Conservation (phyloP, 2,113 vertebrate species). For the Campylomormyrus numenius region DNA sequence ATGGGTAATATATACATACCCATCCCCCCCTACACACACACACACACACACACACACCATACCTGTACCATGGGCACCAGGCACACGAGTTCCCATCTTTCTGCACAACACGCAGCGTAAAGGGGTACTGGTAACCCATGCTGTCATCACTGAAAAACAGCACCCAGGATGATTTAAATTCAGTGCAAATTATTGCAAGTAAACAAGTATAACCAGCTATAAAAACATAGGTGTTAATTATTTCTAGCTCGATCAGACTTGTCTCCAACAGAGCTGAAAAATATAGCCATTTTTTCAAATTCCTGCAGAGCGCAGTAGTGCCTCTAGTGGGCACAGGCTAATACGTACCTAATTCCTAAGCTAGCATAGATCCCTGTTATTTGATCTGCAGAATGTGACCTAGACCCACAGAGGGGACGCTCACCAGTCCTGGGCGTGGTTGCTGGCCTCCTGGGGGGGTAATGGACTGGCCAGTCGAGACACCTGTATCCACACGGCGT, state of each 20-base stretch:
- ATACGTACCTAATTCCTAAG: background rate
- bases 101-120: slow-evolving; percentile 87
- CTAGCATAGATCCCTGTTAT: background rate
- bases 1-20: background rate
- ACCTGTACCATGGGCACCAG: slow-evolving; percentile 98
- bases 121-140: slow-evolving; percentile 97
- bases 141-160: slow-evolving; percentile 83
- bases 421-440: slow-evolving; percentile 96
- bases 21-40: background rate
- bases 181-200: background rate
- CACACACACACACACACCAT: slow-evolving; percentile 36
- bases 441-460: slow-evolving; percentile 96
- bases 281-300: background rate
- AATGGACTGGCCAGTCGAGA: slow-evolving; percentile 91
- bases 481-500: slow-evolving; percentile 94
- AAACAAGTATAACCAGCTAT: background rate
- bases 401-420: slow-evolving; percentile 24
- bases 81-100: slow-evolving; percentile 95
- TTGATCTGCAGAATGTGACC: background rate
- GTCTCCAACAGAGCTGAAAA: background rate
- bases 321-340: background rate
- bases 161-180: background rate
- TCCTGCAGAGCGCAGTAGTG: background rate
- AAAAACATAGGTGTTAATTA: background rate
- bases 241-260: background rate